Evolutionary conservation across 2,797 vertebrate species (phyloP).

Genomic region (Thripadectes ignobilis): DNA sequence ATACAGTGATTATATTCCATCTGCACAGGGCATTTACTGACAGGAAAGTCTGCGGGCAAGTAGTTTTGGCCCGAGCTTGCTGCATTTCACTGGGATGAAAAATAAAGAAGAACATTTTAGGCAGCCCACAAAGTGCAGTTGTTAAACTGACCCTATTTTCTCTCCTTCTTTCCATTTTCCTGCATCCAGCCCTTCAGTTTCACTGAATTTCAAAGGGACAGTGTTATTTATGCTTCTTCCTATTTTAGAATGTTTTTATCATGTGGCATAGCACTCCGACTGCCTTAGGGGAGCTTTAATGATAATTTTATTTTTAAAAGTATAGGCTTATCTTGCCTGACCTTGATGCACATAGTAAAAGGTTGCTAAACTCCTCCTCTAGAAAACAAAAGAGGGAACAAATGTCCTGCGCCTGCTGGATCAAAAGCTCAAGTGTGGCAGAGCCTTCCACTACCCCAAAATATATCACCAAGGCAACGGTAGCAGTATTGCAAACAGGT

Average conservation of each 20-base stretch:
- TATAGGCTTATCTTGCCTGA: conserved; percentile 66
- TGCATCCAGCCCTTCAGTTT: conserved; percentile 8
- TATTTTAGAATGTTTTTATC: conserved; percentile 52
- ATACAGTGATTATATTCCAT: conserved; percentile 60
- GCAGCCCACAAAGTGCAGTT: conserved; percentile 35
- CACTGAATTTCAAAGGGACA: conserved; percentile 43
- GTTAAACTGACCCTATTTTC: conserved; percentile 60
- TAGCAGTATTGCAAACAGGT: conserved; percentile 21
- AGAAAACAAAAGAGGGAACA: conserved; percentile 56
- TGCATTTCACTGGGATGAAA: conserved; percentile 39
- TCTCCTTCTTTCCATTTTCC: conserved; percentile 46
- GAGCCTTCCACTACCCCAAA: conserved; percentile 30
- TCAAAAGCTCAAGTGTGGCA: conserved; percentile 51
- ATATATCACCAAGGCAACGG: conserved; percentile 52
- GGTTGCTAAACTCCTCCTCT: conserved; percentile 54
- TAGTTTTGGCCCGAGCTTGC: not conserved
- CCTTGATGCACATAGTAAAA: conserved; percentile 52
- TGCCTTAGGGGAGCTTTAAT: conserved; percentile 59
- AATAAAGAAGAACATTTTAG: conserved; percentile 40
- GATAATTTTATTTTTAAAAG: conserved; percentile 64
- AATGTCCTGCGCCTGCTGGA: conserved; percentile 9
- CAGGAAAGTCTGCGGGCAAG: conserved; percentile 59
- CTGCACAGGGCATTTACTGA: conserved; percentile 37
- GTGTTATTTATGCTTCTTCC: conserved; percentile 39
- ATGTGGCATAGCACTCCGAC: conserved; percentile 21